phyloP scores from a whole-genome alignment of 2,888 invertebrate genomes.

The Troides aeacus region DNA sequence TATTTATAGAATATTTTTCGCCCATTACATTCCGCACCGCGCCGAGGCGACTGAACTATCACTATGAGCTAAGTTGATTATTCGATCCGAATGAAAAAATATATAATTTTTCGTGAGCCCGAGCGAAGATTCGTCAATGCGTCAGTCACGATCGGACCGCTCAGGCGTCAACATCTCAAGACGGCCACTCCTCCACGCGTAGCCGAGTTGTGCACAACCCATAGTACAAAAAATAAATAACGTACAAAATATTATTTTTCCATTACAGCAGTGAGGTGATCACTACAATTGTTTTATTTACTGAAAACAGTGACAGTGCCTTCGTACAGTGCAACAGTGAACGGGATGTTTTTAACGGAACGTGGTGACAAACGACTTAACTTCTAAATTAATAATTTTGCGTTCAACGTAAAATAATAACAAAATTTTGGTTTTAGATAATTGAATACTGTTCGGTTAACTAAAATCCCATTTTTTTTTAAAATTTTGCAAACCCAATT shows the following conservation, averaged over 20 bases:
- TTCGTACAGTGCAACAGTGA: conserved; percentile 53
- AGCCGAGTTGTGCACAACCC: conserved; percentile 71
- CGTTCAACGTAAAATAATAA: conserved; percentile 51
- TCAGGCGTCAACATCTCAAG: conserved; percentile 66
- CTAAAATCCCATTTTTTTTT: conserved; percentile 51
- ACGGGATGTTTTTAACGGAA: conserved; percentile 50
- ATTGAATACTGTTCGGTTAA: conserved; percentile 61
- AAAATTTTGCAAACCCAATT: conserved; percentile 26
- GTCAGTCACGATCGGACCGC: conserved; percentile 73
- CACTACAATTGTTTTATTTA: conserved; percentile 46
- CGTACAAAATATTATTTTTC: conserved; percentile 70
- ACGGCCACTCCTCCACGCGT: conserved; percentile 58
- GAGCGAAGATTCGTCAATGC: conserved; percentile 75
- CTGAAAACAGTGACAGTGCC: conserved; percentile 65
- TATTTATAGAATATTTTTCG: conserved; percentile 37
- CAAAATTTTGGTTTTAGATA: conserved; percentile 56
- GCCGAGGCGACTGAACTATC: conserved; percentile 74
- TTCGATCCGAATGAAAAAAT: conserved; percentile 73
- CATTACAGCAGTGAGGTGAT: conserved; percentile 65
- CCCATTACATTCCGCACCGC: conserved; percentile 42
- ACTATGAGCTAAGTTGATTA: conserved; percentile 76
- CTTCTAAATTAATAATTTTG: conserved; percentile 45
- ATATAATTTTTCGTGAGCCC: conserved; percentile 72
- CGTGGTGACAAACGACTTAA: conserved; percentile 40
- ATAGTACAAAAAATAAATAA: conserved; percentile 72